Base-by-base conservation (phyloP, 2,888 invertebrate genomes). In the Thymelicus acteon region DNA sequence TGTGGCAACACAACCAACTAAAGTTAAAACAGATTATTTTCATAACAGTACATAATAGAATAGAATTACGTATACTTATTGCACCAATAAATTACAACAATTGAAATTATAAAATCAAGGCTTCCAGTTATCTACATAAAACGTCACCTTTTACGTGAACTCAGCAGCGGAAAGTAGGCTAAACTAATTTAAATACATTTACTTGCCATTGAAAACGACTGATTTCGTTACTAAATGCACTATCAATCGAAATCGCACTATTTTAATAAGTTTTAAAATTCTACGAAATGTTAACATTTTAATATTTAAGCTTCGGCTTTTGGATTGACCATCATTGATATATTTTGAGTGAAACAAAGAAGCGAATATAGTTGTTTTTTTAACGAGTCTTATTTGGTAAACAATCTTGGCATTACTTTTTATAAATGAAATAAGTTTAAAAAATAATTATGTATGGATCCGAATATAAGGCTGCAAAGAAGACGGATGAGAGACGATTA, bases 91-190 rank as follows among this genome's bases (percentile, higher is more conserved):
- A 57, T 57, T 57, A 37, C 57, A 57, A 31, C 31, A 57, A 57
- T 57, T 54, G 54, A 58, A 47, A 66, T 66, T 66, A 0, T 31
- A 47, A 57, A 58, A 58, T 58, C 47, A 58, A 58, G 47, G 66
- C 13, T 65, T 54, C 47, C 31, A 57, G 58, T 47, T 47, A 57
- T 44, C 44, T 44, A 24, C 64, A 15, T 24, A 40, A 57, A 57
- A 65, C 24, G 57, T 57, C 65, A 66, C 63, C 63, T 63, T 58
- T 66, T 31, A 47, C 47, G 66, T 66, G 47, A 66, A 58, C 66
- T 39, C 49, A n/a, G 57, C 13, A 65, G 65, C 57, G 65, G 54
- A 66, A 66, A 66, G 66, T 66, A 37, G 66, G 58, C 47, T 66
- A 66, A 66, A 47, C 58, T 58, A 47, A 66, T 66, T 57, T 58